These are phyloP conservation scores for Ganaspis brasiliensis DNA, from an alignment of 2,888 invertebrate genomes.

Conservation along the genomic window DNA sequence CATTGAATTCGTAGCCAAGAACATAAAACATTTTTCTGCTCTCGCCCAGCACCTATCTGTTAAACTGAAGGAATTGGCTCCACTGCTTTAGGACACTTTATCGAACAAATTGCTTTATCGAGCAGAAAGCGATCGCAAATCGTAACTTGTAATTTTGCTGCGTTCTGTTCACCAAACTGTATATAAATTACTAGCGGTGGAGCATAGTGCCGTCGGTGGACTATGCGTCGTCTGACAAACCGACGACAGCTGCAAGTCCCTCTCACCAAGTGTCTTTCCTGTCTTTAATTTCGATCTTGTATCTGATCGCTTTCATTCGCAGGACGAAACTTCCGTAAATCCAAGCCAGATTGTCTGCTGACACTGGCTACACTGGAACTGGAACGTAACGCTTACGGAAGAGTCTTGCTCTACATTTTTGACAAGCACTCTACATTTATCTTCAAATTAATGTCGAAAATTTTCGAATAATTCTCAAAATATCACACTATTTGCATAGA, in stretches of 20 bases:
- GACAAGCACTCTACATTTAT: slow-evolving; percentile 4
- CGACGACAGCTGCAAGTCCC: slow-evolving; percentile 57
- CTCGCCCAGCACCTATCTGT: background rate
- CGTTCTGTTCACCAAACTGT: slow-evolving; percentile 49
- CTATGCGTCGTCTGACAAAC: slow-evolving; percentile 55
- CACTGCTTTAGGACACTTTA: slow-evolving; percentile 22
- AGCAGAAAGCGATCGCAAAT: slow-evolving; percentile 54
- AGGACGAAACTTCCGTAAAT: slow-evolving; percentile 4
- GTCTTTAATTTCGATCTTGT: slow-evolving; percentile 8
- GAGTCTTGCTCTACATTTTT: slow-evolving; percentile 21
- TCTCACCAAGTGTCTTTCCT: slow-evolving; percentile 15
- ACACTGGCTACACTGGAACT: slow-evolving; percentile 40
- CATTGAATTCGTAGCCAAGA: slow-evolving; percentile 49
- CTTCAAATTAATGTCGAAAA: slow-evolving; percentile 20
- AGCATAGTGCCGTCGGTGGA: slow-evolving; percentile 48
- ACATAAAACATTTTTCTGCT: slow-evolving; percentile 44
- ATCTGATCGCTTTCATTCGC: slow-evolving; percentile 30
- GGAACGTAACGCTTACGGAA: slow-evolving; percentile 41
- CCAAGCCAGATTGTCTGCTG: slow-evolving; percentile 28
- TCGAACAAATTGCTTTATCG: slow-evolving; percentile 35
- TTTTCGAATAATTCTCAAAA: slow-evolving; percentile 11
- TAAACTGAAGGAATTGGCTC: slow-evolving; percentile 14
- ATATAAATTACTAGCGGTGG: slow-evolving; percentile 55
- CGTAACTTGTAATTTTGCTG: slow-evolving; percentile 42
- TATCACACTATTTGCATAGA: slow-evolving; percentile 1